Percentiles rank a stretch among this genome's conserved stretches.
phyloP scores from a whole-genome alignment of 2,113 vertebrate genomes.

The Psilopogon haemacephalus region DNA sequence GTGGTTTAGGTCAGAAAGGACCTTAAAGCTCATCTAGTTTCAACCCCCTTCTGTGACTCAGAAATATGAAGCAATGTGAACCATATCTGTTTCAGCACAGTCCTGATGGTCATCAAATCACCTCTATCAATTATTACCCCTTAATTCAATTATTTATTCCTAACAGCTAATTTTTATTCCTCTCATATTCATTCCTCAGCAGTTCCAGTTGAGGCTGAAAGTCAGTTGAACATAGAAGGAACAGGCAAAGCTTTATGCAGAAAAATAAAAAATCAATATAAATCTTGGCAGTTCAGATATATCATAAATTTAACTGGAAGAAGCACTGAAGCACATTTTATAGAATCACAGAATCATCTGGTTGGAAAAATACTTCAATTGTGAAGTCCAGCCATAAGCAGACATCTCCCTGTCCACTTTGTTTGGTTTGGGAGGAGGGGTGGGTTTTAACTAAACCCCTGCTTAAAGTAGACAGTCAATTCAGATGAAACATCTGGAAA shows the following conservation, averaged over 20 bases:
- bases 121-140: neutral
- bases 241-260: neutral
- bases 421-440: too few species aligned
- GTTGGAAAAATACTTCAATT: too few species aligned
- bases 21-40: too few species aligned
- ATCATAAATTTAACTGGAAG: neutral
- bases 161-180: neutral
- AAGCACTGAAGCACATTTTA: neutral
- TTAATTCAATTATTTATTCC: neutral
- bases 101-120: neutral
- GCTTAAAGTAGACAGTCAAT: neutral
- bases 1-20: too few species aligned
- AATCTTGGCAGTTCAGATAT: neutral
- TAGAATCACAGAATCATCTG: too few species aligned
- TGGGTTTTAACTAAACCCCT: too few species aligned
- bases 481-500: neutral
- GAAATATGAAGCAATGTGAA: neutral
- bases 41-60: neutral
- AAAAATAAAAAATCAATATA: neutral
- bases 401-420: too few species aligned
- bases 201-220: neutral
- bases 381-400: too few species aligned
- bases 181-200: neutral
- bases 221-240: neutral
- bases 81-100: neutral